These are phyloP conservation scores for Drosophila quinaria DNA, from an alignment of 2,888 invertebrate genomes.

Conservation along the genomic window DNA sequence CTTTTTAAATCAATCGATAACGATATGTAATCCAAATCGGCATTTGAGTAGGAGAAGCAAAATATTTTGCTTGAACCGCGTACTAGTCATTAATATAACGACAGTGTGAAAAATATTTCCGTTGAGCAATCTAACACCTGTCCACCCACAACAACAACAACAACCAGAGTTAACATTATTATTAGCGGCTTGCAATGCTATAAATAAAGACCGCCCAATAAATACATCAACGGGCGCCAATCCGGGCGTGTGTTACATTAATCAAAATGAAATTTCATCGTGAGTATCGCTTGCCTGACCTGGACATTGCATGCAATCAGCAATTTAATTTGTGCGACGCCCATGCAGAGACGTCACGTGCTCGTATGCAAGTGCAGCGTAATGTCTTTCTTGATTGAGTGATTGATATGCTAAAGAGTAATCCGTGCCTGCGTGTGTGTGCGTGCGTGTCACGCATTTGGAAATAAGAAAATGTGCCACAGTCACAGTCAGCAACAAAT, in stretches of 20 bases:
- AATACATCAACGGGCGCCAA: constrained; percentile 55
- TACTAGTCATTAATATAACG: constrained; percentile 16
- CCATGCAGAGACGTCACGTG: constrained; percentile 24
- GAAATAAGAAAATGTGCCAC: background rate
- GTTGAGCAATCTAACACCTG: constrained; percentile 26
- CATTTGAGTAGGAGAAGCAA: background rate
- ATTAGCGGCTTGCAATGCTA: constrained; percentile 46
- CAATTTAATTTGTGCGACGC: constrained; percentile 55
- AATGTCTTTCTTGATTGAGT: constrained; percentile 41
- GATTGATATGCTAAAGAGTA: constrained; percentile 37
- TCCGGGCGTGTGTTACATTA: constrained; percentile 61
- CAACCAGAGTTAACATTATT: constrained; percentile 42
- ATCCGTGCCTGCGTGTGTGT: constrained; percentile 11
- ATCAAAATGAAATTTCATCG: constrained; percentile 59
- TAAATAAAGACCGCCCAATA: constrained; percentile 56
- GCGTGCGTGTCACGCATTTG: constrained; percentile 21
- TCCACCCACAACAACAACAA: constrained; percentile 18
- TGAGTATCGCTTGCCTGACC: constrained; percentile 6
- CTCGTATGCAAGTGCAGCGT: constrained; percentile 24
- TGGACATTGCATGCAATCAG: constrained; percentile 46
- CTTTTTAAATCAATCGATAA: background rate
- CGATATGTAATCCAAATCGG: background rate
- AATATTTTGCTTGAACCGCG: background rate
- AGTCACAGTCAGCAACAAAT: background rate
- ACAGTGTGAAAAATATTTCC: constrained; percentile 22